phyloP scores from a whole-genome alignment of 35 echinoderm and acorn worm genomes.

The Amphiura filiformis region DNA sequence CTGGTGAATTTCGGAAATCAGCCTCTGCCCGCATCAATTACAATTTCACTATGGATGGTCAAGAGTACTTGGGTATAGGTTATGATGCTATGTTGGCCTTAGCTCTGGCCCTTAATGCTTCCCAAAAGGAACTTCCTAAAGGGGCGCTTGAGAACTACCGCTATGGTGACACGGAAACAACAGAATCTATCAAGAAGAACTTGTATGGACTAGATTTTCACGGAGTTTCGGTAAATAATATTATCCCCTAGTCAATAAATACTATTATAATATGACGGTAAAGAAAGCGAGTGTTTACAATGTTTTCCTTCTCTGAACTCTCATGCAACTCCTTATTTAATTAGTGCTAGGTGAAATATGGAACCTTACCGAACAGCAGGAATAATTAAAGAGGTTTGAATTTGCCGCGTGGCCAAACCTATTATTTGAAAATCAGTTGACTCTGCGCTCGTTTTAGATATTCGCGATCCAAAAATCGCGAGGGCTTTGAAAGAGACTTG shows the following conservation, averaged over 20 bases:
- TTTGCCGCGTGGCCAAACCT: too few species aligned
- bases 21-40: slow-evolving; percentile 11
- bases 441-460: not conserved
- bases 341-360: too few species aligned
- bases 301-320: not conserved
- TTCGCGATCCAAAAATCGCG: not conserved
- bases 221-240: not conserved
- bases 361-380: too few species aligned
- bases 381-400: too few species aligned
- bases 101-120: slow-evolving; percentile 17
- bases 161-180: not conserved
- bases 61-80: slow-evolving; percentile 4
- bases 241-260: not conserved
- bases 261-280: not conserved
- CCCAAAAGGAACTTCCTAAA: not conserved
- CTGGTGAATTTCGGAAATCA: slow-evolving; percentile 8
- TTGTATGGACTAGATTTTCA: not conserved
- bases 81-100: slow-evolving; percentile 49
- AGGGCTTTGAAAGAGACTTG: not conserved
- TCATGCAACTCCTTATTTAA: too few species aligned
- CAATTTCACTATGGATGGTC: not conserved
- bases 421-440: not conserved
- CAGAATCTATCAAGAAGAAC: not conserved
- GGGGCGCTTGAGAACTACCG: not conserved
- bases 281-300: not conserved